phyloP scores from a whole-genome alignment of 2,797 vertebrate species.

The Ispidina picta region DNA sequence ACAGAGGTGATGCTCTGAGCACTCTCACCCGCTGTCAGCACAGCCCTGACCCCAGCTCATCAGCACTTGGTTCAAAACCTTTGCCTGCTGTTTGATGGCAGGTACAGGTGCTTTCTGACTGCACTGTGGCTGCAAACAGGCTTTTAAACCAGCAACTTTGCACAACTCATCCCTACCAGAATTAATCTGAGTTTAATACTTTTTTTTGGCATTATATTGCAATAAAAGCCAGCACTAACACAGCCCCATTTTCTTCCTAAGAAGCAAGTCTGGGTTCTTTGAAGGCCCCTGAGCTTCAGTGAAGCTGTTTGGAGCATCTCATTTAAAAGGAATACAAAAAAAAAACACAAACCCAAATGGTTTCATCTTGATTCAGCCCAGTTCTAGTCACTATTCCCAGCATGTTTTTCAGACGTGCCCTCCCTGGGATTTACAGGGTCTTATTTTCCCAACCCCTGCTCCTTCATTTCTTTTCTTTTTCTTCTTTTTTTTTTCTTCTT shows the following conservation, averaged over 20 bases:
- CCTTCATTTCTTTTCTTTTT: neutral
- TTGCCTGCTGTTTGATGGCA: neutral
- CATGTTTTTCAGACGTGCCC: neutral
- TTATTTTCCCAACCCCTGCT: constrained; percentile 49
- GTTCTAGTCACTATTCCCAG: neutral
- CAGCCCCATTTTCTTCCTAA: neutral
- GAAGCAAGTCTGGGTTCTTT: neutral
- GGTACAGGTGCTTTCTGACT: neutral
- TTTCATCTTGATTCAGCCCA: neutral
- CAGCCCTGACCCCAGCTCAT: accelerated
- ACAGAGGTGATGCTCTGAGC: neutral
- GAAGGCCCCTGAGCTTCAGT: neutral
- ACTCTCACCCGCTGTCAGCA: accelerated
- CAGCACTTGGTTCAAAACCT: neutral
- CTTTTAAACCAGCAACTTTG: accelerated
- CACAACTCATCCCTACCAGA: neutral
- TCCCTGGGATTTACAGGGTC: constrained; percentile 46
- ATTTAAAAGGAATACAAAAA: neutral
- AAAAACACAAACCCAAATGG: neutral
- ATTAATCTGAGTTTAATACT: neutral
- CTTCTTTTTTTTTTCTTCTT: neutral
- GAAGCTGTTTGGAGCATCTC: neutral
- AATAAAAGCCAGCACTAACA: neutral
- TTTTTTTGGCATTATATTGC: neutral
- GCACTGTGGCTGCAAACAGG: neutral